Evolutionary conservation across 2,888 invertebrate species (phyloP), one percentile per base, ranked within the genome.

Genomic region (Mesochorus sp.): DNA sequence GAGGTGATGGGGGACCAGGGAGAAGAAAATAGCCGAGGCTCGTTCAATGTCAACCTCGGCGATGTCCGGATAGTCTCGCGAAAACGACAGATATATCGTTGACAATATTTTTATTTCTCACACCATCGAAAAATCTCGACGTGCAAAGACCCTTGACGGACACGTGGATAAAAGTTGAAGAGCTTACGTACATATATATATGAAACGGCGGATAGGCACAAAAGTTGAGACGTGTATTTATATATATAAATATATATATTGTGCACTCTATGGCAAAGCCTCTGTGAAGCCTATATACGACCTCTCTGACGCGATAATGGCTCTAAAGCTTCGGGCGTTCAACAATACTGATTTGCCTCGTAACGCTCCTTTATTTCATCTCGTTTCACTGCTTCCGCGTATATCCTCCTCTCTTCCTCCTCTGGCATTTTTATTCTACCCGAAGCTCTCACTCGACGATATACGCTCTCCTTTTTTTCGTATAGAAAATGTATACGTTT

Each of bases 331-430:
- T 68, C 24, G 26, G 19, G 42, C 44, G 17, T 31, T 17, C 24
- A 64, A 70, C 66, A 75, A 80, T 73, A 76, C 72, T 79, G 79
- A 76, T 80, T 76, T 62, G 73, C 66, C 61, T 64, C 80, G 79
- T 73, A 73, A 73, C 66, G 76, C 34, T 67, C 61, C 73, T 79
- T 73, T 76, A 72, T 78, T 80, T 79, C 59, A 64, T 79, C 76
- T 70, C 59, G 66, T 68, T 57, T 51, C 61, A 17, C 64, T 31
- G 57, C 64, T 68, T 76, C 72, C 42, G 26, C 44, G 34, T 55
- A 53, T 66, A 62, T 47, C 62, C 57, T 59, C 66, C 44, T n/a
- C n/a, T n/a, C n/a, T n/a, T n/a, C n/a, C n/a, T n/a, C n/a, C 51
- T 26, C 59, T 34, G 55, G 44, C 31, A 2, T 39, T 19, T 53